Evolutionary conservation across 2,888 invertebrate species (phyloP).

Genomic region (Eretmocerus hayati): DNA sequence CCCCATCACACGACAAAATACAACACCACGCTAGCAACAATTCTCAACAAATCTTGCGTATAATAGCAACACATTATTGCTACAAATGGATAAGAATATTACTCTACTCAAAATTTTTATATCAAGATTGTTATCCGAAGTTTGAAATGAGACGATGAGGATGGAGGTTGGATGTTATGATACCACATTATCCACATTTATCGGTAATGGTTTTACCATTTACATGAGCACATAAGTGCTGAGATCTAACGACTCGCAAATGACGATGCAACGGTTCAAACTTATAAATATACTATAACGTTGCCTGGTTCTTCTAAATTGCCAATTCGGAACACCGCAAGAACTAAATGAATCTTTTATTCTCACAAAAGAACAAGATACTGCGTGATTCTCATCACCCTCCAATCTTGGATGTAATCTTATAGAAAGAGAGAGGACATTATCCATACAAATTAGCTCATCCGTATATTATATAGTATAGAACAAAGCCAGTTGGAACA

Average conservation of each 20-base stretch:
- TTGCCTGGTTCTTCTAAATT: background rate
- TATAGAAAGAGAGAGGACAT: too few relatives aligned
- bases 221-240: slow-evolving; percentile 17
- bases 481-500: too few relatives aligned
- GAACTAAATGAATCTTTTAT: background rate
- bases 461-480: too few relatives aligned
- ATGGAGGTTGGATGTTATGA: slow-evolving; percentile 30
- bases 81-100: too few relatives aligned
- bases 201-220: slow-evolving; percentile 21
- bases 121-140: slow-evolving; percentile 16
- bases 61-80: too few relatives aligned
- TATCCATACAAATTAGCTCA: too few relatives aligned
- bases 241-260: slow-evolving; percentile 14
- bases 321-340: slow-evolving; percentile 1
- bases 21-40: too few relatives aligned
- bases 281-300: background rate
- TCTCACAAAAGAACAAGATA: too few relatives aligned
- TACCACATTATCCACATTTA: slow-evolving; percentile 23
- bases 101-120: background rate
- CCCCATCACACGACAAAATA: too few relatives aligned
- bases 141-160: slow-evolving; percentile 10
- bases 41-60: too few relatives aligned
- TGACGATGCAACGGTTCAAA: slow-evolving; percentile 2
- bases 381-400: too few relatives aligned
- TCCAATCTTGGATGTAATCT: too few relatives aligned